These are phyloP conservation scores for Ichneumon xanthorius DNA, from an alignment of 2,888 invertebrate genomes.

Conservation along the genomic window DNA sequence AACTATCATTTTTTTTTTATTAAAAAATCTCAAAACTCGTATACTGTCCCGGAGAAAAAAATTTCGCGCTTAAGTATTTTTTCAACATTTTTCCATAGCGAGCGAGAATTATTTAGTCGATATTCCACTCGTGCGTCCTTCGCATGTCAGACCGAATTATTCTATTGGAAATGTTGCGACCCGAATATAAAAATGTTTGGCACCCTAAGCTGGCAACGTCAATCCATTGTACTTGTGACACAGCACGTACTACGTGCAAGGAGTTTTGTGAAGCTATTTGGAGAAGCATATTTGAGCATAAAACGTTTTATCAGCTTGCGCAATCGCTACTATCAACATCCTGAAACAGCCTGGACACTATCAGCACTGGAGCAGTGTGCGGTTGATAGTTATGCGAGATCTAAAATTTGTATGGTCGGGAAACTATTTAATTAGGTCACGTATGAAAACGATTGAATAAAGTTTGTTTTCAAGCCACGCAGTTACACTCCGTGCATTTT, in stretches of 20 bases:
- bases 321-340: constrained; percentile 19
- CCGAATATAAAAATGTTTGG: background rate
- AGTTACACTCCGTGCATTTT: background rate
- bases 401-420: background rate
- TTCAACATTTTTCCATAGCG: background rate
- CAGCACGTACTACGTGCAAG: background rate
- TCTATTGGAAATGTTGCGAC: background rate
- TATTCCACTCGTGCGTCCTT: constrained; percentile 6
- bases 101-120: background rate
- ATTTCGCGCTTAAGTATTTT: background rate
- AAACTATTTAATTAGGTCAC: background rate
- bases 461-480: background rate
- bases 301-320: constrained; percentile 15
- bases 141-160: background rate
- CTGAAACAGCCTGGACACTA: background rate
- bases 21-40: background rate
- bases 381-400: background rate
- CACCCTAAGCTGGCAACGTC: background rate
- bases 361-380: background rate
- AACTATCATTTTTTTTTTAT: background rate
- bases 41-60: background rate
- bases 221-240: background rate
- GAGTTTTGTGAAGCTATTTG: background rate
- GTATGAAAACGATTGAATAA: background rate
- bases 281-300: background rate